Evolutionary conservation across 2,888 invertebrate species (phyloP).

Genomic region (Cyaniris semiargus): DNA sequence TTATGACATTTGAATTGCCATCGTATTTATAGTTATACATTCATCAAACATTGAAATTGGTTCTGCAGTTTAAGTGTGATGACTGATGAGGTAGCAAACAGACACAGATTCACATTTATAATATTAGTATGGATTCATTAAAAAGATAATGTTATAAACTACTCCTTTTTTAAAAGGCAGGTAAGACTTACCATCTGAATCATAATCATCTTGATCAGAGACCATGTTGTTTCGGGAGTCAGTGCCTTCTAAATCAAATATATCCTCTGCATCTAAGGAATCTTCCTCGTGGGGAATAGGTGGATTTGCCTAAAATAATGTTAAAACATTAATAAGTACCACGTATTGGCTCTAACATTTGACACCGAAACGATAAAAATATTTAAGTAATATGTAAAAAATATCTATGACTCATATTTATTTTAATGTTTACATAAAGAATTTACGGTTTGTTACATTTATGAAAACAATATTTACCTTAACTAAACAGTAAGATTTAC

Average conservation of each 20-base stretch:
- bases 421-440: background rate
- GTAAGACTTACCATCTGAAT: slow-evolving; percentile 83
- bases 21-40: background rate
- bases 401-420: slow-evolving; percentile 11
- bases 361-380: background rate
- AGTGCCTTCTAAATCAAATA: slow-evolving; percentile 89
- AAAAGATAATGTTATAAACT: background rate
- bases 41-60: background rate
- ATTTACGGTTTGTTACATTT: background rate
- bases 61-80: background rate
- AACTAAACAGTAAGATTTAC: background rate
- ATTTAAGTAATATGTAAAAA: background rate
- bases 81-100: background rate
- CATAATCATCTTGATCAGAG: slow-evolving; percentile 85
- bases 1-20: background rate
- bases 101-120: background rate
- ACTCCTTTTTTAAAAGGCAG: background rate
- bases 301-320: slow-evolving; percentile 55
- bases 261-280: slow-evolving; percentile 84
- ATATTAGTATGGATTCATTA: too few relatives aligned
- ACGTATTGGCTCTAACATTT: background rate
- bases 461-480: too few relatives aligned
- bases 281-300: slow-evolving; percentile 68
- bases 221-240: slow-evolving; percentile 73
- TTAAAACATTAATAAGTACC: background rate